Percentiles rank a stretch among this genome's conserved stretches.
These are phyloP conservation scores for Baronia brevicornis DNA, from an alignment of 2,888 invertebrate genomes.

Conservation along the genomic window DNA sequence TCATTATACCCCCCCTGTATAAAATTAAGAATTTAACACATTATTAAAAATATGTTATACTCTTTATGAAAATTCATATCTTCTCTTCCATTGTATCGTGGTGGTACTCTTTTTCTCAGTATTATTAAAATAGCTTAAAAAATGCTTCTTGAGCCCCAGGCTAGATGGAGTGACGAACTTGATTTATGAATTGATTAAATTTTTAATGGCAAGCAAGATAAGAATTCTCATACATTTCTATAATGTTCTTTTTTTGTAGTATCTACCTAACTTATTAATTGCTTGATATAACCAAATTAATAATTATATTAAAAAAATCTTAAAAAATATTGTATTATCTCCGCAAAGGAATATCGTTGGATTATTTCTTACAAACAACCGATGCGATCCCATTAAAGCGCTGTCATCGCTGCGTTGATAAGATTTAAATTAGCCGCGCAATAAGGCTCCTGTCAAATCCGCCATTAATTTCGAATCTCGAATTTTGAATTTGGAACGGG, in stretches of 20 bases:
- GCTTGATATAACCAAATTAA: slow-evolving; percentile 18
- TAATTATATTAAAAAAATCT: too few species aligned
- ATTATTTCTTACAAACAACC: slow-evolving; percentile 60
- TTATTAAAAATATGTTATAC: too few species aligned
- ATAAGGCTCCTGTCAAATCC: slow-evolving; percentile 74
- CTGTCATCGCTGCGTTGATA: slow-evolving; percentile 72
- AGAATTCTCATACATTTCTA: neutral
- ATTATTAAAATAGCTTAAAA: too few species aligned
- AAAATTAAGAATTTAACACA: too few species aligned
- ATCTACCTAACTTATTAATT: slow-evolving; percentile 10
- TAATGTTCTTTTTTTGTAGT: slow-evolving; percentile 1
- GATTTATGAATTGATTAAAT: neutral
- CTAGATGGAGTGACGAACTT: too few species aligned
- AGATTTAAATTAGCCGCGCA: slow-evolving; percentile 73
- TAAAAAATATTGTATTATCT: slow-evolving; percentile 30
- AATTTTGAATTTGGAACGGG: slow-evolving; percentile 70
- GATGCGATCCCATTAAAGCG: slow-evolving; percentile 66
- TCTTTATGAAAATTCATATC: too few species aligned
- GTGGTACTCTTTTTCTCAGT: too few species aligned
- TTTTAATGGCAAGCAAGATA: neutral
- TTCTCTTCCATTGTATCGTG: too few species aligned
- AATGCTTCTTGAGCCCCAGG: too few species aligned
- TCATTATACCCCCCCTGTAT: too few species aligned
- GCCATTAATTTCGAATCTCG: slow-evolving; percentile 65
- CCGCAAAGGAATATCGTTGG: slow-evolving; percentile 42